phyloP scores from a whole-genome alignment of 2,888 invertebrate genomes.

The Lobophora halterata region DNA sequence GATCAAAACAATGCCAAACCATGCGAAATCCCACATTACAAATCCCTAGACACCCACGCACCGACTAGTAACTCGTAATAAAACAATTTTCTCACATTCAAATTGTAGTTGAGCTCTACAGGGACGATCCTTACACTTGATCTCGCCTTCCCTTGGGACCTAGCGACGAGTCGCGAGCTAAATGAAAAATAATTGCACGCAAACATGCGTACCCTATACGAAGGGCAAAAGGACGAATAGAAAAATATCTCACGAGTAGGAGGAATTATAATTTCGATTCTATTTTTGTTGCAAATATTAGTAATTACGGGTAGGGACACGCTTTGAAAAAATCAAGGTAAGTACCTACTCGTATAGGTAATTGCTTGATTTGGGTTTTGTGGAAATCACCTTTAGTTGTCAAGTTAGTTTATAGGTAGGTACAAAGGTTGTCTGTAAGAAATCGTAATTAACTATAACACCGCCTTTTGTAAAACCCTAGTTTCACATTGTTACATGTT shows the following conservation, averaged over 20 bases:
- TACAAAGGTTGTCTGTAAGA: too few species aligned
- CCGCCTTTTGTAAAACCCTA: too few species aligned
- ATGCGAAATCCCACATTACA: conserved; percentile 56
- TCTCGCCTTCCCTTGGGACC: conserved; percentile 61
- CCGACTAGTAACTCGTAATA: conserved; percentile 28
- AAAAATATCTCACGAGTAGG: conserved; percentile 24
- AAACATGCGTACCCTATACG: conserved; percentile 27
- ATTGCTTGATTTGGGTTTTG: too few species aligned
- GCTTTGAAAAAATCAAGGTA: conserved; percentile 54
- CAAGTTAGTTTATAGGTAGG: too few species aligned
- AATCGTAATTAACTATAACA: too few species aligned
- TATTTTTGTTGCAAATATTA: too few species aligned
- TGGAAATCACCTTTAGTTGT: too few species aligned
- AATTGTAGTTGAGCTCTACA: conserved; percentile 57
- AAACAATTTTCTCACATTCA: conserved; percentile 67
- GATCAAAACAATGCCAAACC: conserved; percentile 22
- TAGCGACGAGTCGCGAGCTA: conserved; percentile 58
- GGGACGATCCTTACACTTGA: conserved; percentile 59
- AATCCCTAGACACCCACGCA: conserved; percentile 53
- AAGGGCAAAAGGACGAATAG: conserved; percentile 38
- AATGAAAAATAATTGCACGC: conserved; percentile 77
- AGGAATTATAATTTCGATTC: conserved; percentile 28
- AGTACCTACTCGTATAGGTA: too few species aligned
- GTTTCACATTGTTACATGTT: too few species aligned
- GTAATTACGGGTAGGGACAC: too few species aligned